Evolutionary conservation across 2,113 vertebrate genomes (phyloP).

Genomic region (Aldabrachelys gigantea): DNA sequence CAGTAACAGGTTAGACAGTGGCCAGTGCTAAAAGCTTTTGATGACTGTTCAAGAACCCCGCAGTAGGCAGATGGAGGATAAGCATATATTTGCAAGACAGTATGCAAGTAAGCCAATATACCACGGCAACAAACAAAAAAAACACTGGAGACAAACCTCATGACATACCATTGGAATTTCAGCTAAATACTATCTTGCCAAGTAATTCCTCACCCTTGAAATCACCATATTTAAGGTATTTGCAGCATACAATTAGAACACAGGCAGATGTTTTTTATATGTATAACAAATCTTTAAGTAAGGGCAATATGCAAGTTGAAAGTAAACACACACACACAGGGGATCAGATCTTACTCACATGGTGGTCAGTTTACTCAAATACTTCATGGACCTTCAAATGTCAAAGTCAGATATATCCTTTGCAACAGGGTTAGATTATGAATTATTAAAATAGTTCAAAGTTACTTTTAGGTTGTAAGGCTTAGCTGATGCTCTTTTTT

Average conservation of each 20-base stretch:
- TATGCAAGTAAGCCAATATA: not conserved
- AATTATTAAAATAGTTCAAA: not conserved
- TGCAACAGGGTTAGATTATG: not conserved
- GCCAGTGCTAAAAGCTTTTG: not conserved
- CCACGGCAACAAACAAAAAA: not conserved
- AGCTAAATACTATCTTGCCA: not conserved
- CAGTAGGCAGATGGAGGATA: not conserved
- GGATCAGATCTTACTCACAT: not conserved
- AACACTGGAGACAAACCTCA: not conserved
- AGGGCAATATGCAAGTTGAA: not conserved
- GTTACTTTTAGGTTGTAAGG: constrained; percentile 32
- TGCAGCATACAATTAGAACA: not conserved
- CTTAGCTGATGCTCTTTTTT: constrained; percentile 42
- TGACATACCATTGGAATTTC: not conserved
- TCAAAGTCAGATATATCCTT: not conserved
- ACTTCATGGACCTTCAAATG: not conserved
- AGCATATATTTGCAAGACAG: not conserved
- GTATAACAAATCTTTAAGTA: not conserved
- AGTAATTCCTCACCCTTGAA: not conserved
- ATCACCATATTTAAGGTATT: not conserved
- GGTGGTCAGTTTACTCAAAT: not conserved
- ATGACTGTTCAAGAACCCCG: not conserved
- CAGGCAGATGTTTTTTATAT: not conserved
- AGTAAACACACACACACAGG: not conserved
- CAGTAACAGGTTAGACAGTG: not conserved